A percentile compares a stretch with the other conserved stretches of the same genome.
Evolutionary conservation across 1,140 invertebrate genomes (phyloP).

Genomic region (Cherax destructor): DNA sequence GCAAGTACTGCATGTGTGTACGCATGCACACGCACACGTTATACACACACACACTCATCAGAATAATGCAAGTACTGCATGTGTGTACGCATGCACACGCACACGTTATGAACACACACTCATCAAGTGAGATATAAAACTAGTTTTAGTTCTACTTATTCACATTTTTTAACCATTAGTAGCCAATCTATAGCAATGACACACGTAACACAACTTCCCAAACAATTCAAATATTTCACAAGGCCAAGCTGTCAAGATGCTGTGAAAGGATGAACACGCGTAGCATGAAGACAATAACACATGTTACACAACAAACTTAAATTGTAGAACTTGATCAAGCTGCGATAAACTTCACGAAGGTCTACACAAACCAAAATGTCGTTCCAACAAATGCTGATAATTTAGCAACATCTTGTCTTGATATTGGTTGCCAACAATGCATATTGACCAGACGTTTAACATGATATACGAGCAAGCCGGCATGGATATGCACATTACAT

Average conservation of each 20-base stretch:
- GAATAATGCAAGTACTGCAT: no score
- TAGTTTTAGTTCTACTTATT: conserved; percentile 3
- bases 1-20: no score
- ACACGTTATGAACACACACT: neutral
- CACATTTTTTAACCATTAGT: neutral
- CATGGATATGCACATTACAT: neutral
- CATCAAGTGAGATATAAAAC: neutral
- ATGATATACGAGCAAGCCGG: neutral
- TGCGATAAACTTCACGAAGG: no score
- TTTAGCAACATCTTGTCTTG: no score
- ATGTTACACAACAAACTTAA: no score
- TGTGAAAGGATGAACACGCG: neutral
- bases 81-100: neutral
- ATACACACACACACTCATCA: no score
- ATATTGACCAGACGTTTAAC: neutral
- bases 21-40: no score
- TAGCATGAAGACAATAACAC: no score
- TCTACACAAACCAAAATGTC: no score
- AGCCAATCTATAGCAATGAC: neutral
- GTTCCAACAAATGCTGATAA: no score
- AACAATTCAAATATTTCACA: neutral
- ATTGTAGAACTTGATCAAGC: no score
- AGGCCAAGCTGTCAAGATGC: neutral
- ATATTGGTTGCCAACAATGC: no score
- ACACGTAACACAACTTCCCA: neutral